Evolutionary conservation across 1,140 invertebrate species (phyloP), one percentile per base, ranked within the genome.

Genomic region (Ptiloglossa arizonensis): DNA sequence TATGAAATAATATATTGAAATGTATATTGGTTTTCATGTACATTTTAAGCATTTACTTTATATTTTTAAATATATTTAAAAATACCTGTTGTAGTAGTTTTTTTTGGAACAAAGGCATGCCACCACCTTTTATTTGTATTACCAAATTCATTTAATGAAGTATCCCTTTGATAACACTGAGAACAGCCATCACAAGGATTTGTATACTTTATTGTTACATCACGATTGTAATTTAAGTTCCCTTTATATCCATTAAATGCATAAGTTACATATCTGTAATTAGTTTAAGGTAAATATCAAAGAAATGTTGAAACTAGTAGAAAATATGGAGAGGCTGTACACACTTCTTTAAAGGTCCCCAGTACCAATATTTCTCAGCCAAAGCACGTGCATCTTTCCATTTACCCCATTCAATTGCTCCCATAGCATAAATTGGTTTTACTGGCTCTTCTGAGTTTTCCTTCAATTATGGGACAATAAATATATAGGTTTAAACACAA

Each of bases 331-430:
- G 27, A 44, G 46, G 5, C 0, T 44, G 22, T 66, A 66, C 64
- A 75, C 85, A 92, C 92, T 95, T 95, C 90, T 95, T 95, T 0
- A 97, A 89, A 4, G 93, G 90, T 35, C 97, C 97, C 93, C 96
- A 96, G 84, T 97, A 96, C 97, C 97, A 98, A 90, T 98, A 98
- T 89, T 96, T 96, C 73, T 97, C 95, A 79, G 95, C 95, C 70
- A 91, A 93, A 15, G 94, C 94, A 69, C 96, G 90, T 4, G 96
- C 95, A 93, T 99, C 97, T 87, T 96, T 93, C 89, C 96, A 96
- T 17, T 95, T 95, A 59, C 98, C 97, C 95, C 96, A 97, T 88
- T 97, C 95, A 56, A 99, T 91, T 1, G 94, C 93, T 75, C 94
- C 94, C 54, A 98, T 89, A 6, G 97, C 96, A 93, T 96, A 99